A percentile compares a stretch with the other conserved stretches of the same genome.
phyloP scores from a whole-genome alignment of 2,888 invertebrate genomes.

The Tineola bisselliella region DNA sequence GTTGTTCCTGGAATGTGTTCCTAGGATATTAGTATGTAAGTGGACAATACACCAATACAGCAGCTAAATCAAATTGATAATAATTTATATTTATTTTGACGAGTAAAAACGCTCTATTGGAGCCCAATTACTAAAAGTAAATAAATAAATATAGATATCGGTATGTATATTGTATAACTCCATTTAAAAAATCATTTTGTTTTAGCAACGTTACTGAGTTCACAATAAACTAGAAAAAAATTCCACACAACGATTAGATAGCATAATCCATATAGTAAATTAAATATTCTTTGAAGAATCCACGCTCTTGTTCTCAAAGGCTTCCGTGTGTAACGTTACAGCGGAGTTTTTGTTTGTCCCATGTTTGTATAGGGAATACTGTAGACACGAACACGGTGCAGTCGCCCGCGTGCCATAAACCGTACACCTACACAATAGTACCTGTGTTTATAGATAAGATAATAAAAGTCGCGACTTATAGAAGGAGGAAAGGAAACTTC shows the following conservation, averaged over 20 bases:
- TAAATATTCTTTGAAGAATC: background rate
- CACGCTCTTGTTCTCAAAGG: background rate
- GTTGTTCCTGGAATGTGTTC: too few species aligned
- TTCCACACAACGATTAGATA: constrained; percentile 1
- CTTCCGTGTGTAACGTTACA: background rate
- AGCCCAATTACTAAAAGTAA: too few species aligned
- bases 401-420: constrained; percentile 1
- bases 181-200: too few species aligned
- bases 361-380: constrained; percentile 5
- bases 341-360: constrained; percentile 9
- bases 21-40: too few species aligned
- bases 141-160: too few species aligned
- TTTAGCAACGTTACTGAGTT: background rate
- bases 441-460: constrained; percentile 6
- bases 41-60: too few species aligned
- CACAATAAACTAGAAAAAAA: background rate
- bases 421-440: background rate
- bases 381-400: background rate
- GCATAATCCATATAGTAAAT: constrained; percentile 5
- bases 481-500: too few species aligned
- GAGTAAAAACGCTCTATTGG: too few species aligned
- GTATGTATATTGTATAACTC: too few species aligned
- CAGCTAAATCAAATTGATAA: too few species aligned
- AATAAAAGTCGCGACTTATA: background rate
- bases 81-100: too few species aligned